Evolutionary conservation across 2,888 invertebrate species (phyloP), one percentile per base, ranked within the genome.

Genomic region (Camptogramma bilineatum): DNA sequence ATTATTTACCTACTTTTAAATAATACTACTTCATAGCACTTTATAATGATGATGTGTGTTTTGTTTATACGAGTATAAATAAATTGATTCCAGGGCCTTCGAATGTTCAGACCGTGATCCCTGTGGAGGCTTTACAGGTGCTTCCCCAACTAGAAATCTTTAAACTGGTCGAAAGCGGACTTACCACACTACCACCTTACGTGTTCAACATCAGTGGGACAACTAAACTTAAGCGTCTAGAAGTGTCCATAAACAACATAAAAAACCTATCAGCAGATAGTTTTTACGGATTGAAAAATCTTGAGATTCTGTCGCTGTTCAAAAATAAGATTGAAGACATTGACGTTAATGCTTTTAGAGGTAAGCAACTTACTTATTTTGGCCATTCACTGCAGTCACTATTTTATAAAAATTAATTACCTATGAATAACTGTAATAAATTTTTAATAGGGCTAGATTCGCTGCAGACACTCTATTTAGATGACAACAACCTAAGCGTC

Each of bases 301-400:
- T 85, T 16, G 17, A 21, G 0, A 42, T 2, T 0, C 64, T 85
- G 1, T 64, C 66, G 17, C 62, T 85, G 0, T 71, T 69, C 59
- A 21, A 51, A 0, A 84, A 84, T 52, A 18, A 61, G 0, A 50
- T 84, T 8, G 17, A 3, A 0, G 34, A 57, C 2, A 18, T 61
- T 4, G 13, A 59, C 13, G 42, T 18, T 0, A 48, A 54, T 42
- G n/a, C 53, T 24, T 61, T 61, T 50, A 50, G 28, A 18, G 60
- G 60, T 61, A 19, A 42, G 48, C 0, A 13, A 39, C 28, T 28
- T 5, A 28, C 24, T 24, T 24, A n/a, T n/a, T n/a, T n/a, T n/a
- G n/a, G n/a, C n/a, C n/a, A n/a, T n/a, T n/a, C n/a, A n/a, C n/a
- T n/a, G n/a, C n/a, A n/a, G n/a, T n/a, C n/a, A n/a, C n/a, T n/a